These are phyloP conservation scores for Artibeus jamaicensis DNA, from an alignment of 2,797 vertebrate genomes.

Conservation along the genomic window DNA sequence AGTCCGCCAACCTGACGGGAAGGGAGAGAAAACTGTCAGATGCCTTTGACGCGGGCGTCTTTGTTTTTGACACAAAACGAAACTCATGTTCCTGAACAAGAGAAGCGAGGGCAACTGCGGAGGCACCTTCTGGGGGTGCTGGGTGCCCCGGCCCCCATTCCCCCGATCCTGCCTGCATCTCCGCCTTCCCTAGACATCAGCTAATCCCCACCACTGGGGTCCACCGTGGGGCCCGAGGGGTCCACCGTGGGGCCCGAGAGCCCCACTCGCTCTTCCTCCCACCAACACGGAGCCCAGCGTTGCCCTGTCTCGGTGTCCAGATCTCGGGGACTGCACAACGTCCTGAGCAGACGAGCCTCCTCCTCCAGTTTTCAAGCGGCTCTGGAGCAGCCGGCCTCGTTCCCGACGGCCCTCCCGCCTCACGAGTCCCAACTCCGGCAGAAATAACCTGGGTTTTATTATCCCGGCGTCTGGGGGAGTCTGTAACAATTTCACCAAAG, in stretches of 20 bases:
- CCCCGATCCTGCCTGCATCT: not conserved
- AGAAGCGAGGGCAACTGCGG: not conserved
- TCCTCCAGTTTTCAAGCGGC: not conserved
- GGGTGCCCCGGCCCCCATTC: fast-evolving
- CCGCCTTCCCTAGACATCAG: not conserved
- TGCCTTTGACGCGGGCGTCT: not conserved
- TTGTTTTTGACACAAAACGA: not conserved
- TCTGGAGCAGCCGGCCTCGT: not conserved
- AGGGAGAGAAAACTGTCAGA: slow-evolving; percentile 14
- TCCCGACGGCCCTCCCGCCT: not conserved
- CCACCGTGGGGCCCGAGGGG: not conserved
- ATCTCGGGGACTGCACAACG: not conserved
- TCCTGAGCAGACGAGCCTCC: not conserved
- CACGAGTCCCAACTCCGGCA: not conserved
- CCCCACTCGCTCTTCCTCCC: not conserved
- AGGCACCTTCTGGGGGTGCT: not conserved
- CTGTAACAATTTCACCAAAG: not conserved
- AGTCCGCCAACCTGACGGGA: slow-evolving; percentile 74
- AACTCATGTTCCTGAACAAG: not conserved
- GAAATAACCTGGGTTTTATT: slow-evolving; percentile 51
- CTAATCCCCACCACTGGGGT: not conserved
- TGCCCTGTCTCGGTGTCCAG: not conserved
- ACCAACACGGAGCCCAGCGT: fast-evolving
- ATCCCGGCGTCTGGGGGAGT: slow-evolving; percentile 61
- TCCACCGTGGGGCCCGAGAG: not conserved